Evolutionary conservation across 2,888 invertebrate genomes (phyloP), one percentile per base, ranked within the genome.

Genomic region (Strigamia maritima): DNA sequence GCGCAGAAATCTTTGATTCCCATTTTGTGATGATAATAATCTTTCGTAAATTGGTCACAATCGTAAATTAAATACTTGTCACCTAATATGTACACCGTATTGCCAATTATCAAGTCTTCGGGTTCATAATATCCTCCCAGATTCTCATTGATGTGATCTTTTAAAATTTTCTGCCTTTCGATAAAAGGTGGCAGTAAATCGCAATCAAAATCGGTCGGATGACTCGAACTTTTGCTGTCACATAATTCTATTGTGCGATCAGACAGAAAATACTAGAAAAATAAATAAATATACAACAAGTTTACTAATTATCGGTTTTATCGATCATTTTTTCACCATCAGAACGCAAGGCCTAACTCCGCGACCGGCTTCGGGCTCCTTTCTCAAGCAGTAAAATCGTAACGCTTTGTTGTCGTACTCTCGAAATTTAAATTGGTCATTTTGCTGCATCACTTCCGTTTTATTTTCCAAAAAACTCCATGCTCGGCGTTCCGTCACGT

Each of bases 211-310:
- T 91, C 92, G 19, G 89, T 89, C 80, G 89, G 89, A 83, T 91
- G 91, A 14, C 92, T 87, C 86, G 19, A 12, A 22, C 60, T 65
- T 65, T 65, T 65, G 22, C 22, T 65, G 24, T 94, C 93, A 84
- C 92, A 90, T 0, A 95, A 88, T 79, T 93, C 90, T 78, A 95
- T 89, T 0, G 92, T 93, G 84, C 94, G 93, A 84, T 95, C 94
- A 79, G 91, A 90, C 26, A 95, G 87, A 85, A 92, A 94, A 85
- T 94, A 95, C 83, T 91, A 87, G 79, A 96, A 2, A 86, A 28
- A 75, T 10, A 75, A 28, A 75, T 22, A 60, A 22, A 60, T 60
- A 22, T 6, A 22, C 60, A 60, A n/a, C n/a, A n/a, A n/a, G n/a
- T n/a, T n/a, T n/a, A n/a, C n/a, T n/a, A 60, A 22, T 60, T 3